Evolutionary conservation across 2,888 invertebrate species (phyloP).

Genomic region (Linnaemya vulpina): DNA sequence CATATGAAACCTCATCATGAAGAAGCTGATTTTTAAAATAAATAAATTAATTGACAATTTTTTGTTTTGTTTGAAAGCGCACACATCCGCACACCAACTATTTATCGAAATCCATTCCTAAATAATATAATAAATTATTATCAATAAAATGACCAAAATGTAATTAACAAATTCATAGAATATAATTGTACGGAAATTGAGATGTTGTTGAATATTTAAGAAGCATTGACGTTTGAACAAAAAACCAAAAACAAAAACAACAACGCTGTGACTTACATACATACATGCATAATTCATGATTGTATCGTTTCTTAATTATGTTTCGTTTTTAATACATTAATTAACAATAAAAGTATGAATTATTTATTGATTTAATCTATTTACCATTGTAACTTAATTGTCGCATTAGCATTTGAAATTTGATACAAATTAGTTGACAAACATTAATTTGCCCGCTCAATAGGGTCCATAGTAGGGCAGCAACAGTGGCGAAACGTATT

Average conservation of each 20-base stretch:
- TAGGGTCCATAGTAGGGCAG: no score
- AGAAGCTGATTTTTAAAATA: conserved; percentile 66
- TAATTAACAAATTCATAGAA: conserved; percentile 6
- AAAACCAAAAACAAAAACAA: not conserved
- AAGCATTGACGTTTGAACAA: not conserved
- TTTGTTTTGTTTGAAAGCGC: not conserved
- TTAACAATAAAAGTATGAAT: not conserved
- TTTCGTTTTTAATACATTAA: not conserved
- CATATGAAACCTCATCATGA: conserved; percentile 66
- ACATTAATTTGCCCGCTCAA: no score
- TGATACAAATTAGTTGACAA: no score
- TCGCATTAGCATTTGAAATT: no score
- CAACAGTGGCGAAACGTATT: no score
- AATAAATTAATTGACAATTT: conserved; percentile 58
- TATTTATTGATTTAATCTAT: not conserved
- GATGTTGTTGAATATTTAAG: conserved; percentile 5
- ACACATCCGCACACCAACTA: not conserved
- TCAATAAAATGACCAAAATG: not conserved
- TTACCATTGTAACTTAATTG: no score
- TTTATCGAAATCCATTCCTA: not conserved
- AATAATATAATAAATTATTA: conserved; percentile 10
- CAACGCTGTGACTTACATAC: no score
- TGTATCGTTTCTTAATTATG: not conserved
- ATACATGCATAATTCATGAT: not conserved
- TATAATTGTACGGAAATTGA: conserved; percentile 22